Evolutionary conservation across 2,113 vertebrate genomes (phyloP).

Genomic region (Oncorhynchus masou): DNA sequence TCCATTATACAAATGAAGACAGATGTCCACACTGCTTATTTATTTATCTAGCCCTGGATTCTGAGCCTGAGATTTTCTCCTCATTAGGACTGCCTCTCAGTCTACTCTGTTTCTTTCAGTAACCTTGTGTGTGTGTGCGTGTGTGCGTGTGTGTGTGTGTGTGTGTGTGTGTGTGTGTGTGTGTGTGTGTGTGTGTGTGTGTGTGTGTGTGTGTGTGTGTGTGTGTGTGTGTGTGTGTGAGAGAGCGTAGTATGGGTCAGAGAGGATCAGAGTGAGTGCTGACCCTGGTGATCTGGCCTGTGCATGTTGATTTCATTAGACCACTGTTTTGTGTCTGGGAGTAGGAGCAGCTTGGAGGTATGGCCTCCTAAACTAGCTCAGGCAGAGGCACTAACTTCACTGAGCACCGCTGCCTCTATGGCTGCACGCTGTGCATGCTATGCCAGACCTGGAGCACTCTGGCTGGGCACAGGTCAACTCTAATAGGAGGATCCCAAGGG

Average conservation of each 20-base stretch:
- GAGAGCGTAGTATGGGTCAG: constrained; percentile 1
- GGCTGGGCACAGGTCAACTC: constrained; percentile 50
- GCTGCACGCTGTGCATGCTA: constrained; percentile 5
- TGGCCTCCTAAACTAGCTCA: not conserved
- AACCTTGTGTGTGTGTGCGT: not conserved
- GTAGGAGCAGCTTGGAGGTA: too few relatives aligned
- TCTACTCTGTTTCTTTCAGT: constrained; percentile 27
- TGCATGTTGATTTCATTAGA: constrained; percentile 65
- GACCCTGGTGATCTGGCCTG: constrained; percentile 31
- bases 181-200: too few relatives aligned
- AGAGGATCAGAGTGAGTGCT: constrained; percentile 6
- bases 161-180: too few relatives aligned
- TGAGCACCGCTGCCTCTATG: not conserved
- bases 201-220: too few relatives aligned
- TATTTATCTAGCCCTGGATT: constrained; percentile 52
- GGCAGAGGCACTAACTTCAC: not conserved
- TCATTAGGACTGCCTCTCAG: constrained; percentile 40
- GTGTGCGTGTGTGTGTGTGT: not conserved
- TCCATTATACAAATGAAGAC: constrained; percentile 68
- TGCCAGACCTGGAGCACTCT: constrained; percentile 46
- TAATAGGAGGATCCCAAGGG: constrained; percentile 33
- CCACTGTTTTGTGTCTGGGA: constrained; percentile 1
- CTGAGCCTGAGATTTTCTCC: not conserved
- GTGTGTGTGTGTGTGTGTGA: too few relatives aligned
- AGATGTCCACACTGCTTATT: constrained; percentile 69